These are phyloP conservation scores for Mongoloraphidia duomilia DNA, from an alignment of 2,888 invertebrate genomes.

Conservation along the genomic window DNA sequence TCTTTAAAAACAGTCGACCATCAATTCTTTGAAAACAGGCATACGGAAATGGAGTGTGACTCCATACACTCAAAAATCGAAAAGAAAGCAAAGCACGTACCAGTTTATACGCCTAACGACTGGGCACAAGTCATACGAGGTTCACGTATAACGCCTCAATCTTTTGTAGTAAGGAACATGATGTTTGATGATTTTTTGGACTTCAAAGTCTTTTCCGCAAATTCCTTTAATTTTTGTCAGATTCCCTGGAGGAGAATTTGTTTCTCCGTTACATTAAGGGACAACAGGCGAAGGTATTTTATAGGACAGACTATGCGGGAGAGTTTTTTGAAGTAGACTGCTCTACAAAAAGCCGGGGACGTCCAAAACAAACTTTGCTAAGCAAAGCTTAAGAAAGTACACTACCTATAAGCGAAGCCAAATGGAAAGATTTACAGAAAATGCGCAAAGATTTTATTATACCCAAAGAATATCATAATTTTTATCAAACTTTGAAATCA, in stretches of 20 bases:
- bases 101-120: constrained; percentile 18
- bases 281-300: constrained; percentile 11
- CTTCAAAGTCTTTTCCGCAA: constrained; percentile 8
- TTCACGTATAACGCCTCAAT: constrained; percentile 11
- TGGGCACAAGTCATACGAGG: constrained; percentile 15
- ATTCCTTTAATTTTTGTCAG: background rate
- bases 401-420: too few relatives aligned
- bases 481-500: constrained; percentile 4
- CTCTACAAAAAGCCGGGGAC: constrained; percentile 8
- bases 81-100: constrained; percentile 17
- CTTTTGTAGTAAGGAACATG: constrained; percentile 10
- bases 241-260: constrained; percentile 8
- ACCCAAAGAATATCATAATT: constrained; percentile 5
- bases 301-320: constrained; percentile 10
- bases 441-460: constrained; percentile 6
- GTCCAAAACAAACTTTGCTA: constrained; percentile 8
- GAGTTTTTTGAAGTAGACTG: constrained; percentile 9
- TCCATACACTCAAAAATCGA: constrained; percentile 19
- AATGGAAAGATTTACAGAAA: constrained; percentile 2
- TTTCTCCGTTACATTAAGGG: constrained; percentile 9
- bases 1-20: constrained; percentile 8
- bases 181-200: constrained; percentile 12
- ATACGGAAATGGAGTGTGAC: constrained; percentile 16
- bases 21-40: constrained; percentile 12
- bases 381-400: constrained; percentile 6